Conservation (phyloP, 2,888 invertebrate genomes). For the Pollenia labialis region DNA sequence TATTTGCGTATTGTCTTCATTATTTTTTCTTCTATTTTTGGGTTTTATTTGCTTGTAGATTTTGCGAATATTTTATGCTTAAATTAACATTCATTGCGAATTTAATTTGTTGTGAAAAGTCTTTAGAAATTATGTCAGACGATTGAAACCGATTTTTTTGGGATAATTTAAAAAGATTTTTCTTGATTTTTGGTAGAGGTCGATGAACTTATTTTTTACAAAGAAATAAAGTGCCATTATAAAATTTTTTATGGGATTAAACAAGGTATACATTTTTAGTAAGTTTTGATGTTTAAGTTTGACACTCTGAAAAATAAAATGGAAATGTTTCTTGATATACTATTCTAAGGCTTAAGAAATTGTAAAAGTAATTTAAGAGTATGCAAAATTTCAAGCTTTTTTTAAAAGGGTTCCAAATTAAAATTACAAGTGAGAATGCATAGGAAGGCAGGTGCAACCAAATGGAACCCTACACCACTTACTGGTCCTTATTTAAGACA, state of each 20-base stretch:
- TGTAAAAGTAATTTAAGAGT: no score
- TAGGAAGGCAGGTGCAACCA: no score
- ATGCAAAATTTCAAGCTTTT: no score
- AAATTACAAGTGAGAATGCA: no score
- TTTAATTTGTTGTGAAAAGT: conserved; percentile 50
- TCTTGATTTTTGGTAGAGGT: background rate
- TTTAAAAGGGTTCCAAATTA: no score
- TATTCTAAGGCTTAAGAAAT: no score
- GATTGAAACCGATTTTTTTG: background rate
- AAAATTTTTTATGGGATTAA: background rate
- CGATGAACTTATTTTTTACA: conserved; percentile 17
- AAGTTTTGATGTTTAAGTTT: background rate
- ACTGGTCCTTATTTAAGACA: no score
- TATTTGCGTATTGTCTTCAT: conserved; percentile 38
- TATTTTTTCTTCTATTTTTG: background rate
- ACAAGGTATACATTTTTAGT: background rate
- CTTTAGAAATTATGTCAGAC: conserved; percentile 22
- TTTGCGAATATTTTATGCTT: conserved; percentile 37
- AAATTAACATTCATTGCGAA: conserved; percentile 63
- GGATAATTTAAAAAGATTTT: background rate
- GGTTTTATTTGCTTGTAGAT: conserved; percentile 1
- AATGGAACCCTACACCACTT: no score
- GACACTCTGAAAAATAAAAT: background rate
- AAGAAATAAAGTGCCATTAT: background rate
- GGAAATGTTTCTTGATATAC: background rate